Percentiles rank a stretch among this genome's conserved stretches.
These are phyloP conservation scores for Entomyzon cyanotis DNA, from an alignment of 2,113 vertebrate genomes.

Conservation along the genomic window DNA sequence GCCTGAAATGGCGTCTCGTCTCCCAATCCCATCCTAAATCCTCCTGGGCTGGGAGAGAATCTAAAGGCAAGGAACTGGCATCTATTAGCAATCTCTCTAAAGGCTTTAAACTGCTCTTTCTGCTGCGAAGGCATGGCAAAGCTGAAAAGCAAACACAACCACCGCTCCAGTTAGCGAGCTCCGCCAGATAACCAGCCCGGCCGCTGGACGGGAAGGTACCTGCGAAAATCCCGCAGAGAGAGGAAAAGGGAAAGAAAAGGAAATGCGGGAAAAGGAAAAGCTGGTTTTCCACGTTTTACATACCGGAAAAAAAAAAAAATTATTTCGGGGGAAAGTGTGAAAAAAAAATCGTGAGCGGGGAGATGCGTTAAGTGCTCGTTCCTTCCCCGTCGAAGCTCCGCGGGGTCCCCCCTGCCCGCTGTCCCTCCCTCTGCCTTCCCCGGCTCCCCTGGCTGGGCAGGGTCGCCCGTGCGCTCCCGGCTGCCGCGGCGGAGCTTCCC, in stretches of 20 bases:
- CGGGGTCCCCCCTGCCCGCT: background rate
- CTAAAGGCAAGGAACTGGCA: conserved; percentile 80
- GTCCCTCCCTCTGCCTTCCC: too few relatives aligned
- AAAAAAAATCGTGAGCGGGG: background rate
- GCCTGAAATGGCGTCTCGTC: conserved; percentile 92
- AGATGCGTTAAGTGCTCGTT: background rate
- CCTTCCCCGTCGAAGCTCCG: background rate
- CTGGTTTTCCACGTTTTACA: background rate
- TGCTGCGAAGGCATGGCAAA: conserved; percentile 79
- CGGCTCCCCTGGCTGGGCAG: background rate
- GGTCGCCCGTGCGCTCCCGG: background rate
- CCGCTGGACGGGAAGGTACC: conserved; percentile 10
- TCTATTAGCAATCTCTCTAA: conserved; percentile 81
- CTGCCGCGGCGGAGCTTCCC: background rate
- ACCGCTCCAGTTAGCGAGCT: conserved; percentile 69
- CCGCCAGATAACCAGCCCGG: conserved; percentile 33
- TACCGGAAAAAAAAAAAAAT: background rate
- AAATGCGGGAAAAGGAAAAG: background rate
- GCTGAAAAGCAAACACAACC: conserved; percentile 81
- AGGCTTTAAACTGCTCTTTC: conserved; percentile 76
- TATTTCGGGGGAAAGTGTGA: background rate
- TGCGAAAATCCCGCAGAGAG: background rate
- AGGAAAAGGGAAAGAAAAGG: background rate
- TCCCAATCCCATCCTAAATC: conserved; percentile 87
- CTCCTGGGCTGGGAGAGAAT: conserved; percentile 82